Evolutionary conservation across 1,140 invertebrate genomes (phyloP).

Genomic region (Diorhabda elongata): DNA sequence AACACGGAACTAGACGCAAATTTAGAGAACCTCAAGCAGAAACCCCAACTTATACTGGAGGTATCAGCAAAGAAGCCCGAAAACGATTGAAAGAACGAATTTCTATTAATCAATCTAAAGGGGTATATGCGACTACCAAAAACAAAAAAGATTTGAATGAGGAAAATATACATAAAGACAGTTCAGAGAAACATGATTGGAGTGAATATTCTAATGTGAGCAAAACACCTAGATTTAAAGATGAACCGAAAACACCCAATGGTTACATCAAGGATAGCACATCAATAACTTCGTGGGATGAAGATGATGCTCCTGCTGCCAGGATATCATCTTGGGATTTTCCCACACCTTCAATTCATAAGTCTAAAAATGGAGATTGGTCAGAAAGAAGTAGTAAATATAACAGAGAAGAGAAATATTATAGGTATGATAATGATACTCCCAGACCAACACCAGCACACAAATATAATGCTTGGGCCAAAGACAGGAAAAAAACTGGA

Average conservation of each 20-base stretch:
- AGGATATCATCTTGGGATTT: conserved; percentile 86
- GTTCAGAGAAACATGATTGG: conserved; percentile 36
- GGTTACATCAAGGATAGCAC: conserved; percentile 61
- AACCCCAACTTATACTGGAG: conserved; percentile 90
- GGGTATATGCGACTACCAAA: conserved; percentile 55
- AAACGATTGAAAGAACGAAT: conserved; percentile 66
- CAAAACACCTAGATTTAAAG: conserved; percentile 66
- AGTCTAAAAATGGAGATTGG: conserved; percentile 46
- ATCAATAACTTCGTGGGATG: conserved; percentile 83
- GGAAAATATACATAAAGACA: conserved; percentile 38
- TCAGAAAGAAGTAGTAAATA: conserved; percentile 48
- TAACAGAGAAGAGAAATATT: conserved; percentile 27
- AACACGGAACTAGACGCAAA: conserved; percentile 53
- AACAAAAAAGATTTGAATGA: conserved; percentile 45
- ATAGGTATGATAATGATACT: conserved; percentile 63
- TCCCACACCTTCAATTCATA: conserved; percentile 72
- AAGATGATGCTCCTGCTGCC: conserved; percentile 64
- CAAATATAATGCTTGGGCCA: conserved; percentile 77
- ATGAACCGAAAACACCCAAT: conserved; percentile 79
- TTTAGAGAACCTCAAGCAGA: conserved; percentile 77
- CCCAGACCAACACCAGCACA: conserved; percentile 78
- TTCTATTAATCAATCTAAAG: conserved; percentile 45
- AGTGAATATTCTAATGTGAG: conserved; percentile 43
- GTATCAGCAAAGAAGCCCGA: conserved; percentile 75
- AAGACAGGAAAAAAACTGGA: conserved; percentile 60